phyloP scores from a whole-genome alignment of 2,797 vertebrate species.

The Danio choprae region DNA sequence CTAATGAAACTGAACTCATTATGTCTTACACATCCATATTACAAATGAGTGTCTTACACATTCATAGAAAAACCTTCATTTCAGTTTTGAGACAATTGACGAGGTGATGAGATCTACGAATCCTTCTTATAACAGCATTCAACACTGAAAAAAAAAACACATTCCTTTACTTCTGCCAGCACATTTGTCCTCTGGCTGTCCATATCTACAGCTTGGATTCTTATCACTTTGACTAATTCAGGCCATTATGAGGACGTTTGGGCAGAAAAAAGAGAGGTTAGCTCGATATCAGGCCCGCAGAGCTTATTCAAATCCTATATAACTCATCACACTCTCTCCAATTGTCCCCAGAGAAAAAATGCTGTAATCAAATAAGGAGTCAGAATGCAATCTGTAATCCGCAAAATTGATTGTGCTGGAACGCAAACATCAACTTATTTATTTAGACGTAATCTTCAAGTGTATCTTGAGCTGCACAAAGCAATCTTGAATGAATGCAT shows the following conservation, averaged over 20 bases:
- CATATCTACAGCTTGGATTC: neutral
- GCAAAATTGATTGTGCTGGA: neutral
- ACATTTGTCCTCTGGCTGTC: neutral
- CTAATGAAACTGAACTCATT: too few relatives aligned
- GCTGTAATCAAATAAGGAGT: conserved; percentile 8
- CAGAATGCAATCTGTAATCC: conserved; percentile 25
- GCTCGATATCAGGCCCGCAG: neutral
- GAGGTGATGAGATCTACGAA: conserved; percentile 7
- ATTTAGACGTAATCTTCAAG: neutral
- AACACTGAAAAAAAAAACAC: neutral
- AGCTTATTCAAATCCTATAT: conserved; percentile 27
- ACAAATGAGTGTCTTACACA: neutral
- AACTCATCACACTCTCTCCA: neutral
- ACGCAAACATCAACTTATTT: conserved; percentile 21
- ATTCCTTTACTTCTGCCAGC: neutral
- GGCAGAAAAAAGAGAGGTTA: neutral
- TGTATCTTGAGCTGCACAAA: neutral
- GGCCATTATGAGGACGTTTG: conserved; percentile 1
- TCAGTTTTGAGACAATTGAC: neutral
- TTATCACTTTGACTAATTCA: conserved; percentile 24
- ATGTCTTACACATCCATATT: too few relatives aligned
- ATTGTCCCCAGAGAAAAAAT: conserved; percentile 7
- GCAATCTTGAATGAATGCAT: conserved; percentile 19
- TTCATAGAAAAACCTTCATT: neutral
- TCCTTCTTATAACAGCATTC: neutral